phyloP scores from a whole-genome alignment of 2,888 invertebrate species.

The Anodontia alba region DNA sequence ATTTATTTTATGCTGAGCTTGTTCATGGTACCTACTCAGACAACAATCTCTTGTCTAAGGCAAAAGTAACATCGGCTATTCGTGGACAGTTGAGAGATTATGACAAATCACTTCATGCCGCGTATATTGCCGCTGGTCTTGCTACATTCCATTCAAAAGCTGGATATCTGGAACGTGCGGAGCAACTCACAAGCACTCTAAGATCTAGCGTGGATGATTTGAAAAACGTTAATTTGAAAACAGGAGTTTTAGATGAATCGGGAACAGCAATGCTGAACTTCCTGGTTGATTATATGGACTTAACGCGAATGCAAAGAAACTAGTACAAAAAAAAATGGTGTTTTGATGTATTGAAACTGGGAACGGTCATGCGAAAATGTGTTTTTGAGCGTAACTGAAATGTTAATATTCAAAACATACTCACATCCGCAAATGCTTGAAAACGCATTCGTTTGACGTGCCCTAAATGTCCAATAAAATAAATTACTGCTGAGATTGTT shows the following conservation, averaged over 20 bases:
- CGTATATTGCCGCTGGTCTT: neutral
- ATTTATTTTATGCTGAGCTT: conserved; percentile 27
- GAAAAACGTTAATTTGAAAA: neutral
- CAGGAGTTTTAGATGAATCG: neutral
- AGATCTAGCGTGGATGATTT: neutral
- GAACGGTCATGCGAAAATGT: too few relatives aligned
- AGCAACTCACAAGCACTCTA: neutral
- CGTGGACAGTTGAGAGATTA: neutral
- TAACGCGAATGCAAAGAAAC: neutral
- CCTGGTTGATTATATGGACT: neutral
- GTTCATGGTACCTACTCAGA: conserved; percentile 1
- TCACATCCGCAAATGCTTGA: too few relatives aligned
- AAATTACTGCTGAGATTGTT: too few relatives aligned
- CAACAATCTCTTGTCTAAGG: neutral
- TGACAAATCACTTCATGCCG: neutral
- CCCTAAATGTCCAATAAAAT: too few relatives aligned
- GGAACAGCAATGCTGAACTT: neutral
- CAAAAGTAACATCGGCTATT: neutral
- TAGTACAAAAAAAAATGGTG: too few relatives aligned
- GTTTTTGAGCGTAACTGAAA: too few relatives aligned
- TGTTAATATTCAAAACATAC: too few relatives aligned
- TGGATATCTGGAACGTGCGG: neutral
- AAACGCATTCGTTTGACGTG: too few relatives aligned
- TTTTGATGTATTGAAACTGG: too few relatives aligned
- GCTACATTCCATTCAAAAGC: neutral